A percentile compares a stretch with the other conserved stretches of the same genome.
Conservation (phyloP, 1,140 invertebrate genomes). For the Aphaenogaster floridana region DNA sequence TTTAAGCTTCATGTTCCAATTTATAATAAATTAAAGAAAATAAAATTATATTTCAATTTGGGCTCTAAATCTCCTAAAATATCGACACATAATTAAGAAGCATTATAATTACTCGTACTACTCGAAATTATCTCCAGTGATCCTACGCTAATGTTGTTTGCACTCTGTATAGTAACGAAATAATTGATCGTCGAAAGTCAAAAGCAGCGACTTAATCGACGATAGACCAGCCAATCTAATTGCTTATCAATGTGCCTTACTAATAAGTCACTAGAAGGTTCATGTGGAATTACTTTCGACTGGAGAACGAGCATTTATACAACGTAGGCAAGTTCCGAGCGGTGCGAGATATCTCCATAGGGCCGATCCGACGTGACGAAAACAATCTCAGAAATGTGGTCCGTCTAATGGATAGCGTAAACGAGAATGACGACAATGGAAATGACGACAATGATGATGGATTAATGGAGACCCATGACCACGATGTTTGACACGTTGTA, state of each 20-base stretch:
- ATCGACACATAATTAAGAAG: constrained; percentile 4
- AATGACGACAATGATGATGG: constrained; percentile 23
- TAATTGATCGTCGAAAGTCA: constrained; percentile 42
- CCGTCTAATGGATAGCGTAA: constrained; percentile 58
- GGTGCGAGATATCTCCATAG: constrained; percentile 93
- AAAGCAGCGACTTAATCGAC: constrained; percentile 49
- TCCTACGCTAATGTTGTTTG: constrained; percentile 12
- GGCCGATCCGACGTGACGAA: constrained; percentile 89
- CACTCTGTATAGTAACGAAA: constrained; percentile 10
- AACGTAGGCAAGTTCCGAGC: constrained; percentile 98
- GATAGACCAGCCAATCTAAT: constrained; percentile 38
- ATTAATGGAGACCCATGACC: constrained; percentile 37
- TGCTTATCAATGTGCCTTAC: constrained; percentile 65
- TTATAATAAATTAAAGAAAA: neutral
- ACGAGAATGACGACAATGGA: constrained; percentile 29
- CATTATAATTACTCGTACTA: neutral
- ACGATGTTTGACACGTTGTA: constrained; percentile 48
- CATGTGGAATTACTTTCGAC: constrained; percentile 97
- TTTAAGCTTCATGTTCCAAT: neutral
- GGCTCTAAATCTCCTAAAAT: neutral
- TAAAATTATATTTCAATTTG: neutral
- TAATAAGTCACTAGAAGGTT: constrained; percentile 88
- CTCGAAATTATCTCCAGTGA: constrained; percentile 3
- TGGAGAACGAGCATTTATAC: constrained; percentile 98
- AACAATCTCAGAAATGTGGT: constrained; percentile 78